These are phyloP conservation scores for Procambarus clarkii DNA, from an alignment of 1,140 invertebrate genomes.

Conservation along the genomic window DNA sequence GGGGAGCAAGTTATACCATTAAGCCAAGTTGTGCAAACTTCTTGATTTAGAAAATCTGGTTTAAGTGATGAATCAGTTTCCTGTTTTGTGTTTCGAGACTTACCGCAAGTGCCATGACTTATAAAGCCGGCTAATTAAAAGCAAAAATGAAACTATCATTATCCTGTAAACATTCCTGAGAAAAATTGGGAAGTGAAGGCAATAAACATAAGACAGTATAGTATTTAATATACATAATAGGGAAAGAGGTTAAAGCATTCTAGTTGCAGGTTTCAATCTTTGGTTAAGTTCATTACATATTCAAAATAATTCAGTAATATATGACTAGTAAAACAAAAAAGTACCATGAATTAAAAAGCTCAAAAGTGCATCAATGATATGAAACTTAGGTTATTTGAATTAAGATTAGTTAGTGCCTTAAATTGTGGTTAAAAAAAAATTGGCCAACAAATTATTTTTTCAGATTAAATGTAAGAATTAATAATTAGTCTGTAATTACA, in stretches of 20 bases:
- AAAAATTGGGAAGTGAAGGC: slow-evolving; percentile 11
- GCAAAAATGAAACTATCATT: slow-evolving; percentile 36
- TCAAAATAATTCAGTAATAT: not conserved
- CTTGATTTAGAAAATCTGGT: not conserved
- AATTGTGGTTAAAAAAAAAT: too few relatives aligned
- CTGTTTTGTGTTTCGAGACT: not conserved
- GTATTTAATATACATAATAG: not conserved
- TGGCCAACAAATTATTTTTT: too few relatives aligned
- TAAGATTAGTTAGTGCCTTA: too few relatives aligned
- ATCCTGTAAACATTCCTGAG: slow-evolving; percentile 12
- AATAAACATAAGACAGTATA: slow-evolving; percentile 55
- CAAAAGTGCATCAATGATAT: not conserved
- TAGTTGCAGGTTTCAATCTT: not conserved
- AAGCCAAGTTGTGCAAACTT: not conserved
- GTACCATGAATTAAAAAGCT: not conserved
- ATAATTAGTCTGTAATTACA: too few relatives aligned
- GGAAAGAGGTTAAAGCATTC: not conserved
- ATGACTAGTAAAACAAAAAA: not conserved
- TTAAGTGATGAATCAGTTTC: not conserved
- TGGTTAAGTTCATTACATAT: not conserved
- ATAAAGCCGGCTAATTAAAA: slow-evolving; percentile 59
- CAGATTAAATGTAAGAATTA: too few relatives aligned
- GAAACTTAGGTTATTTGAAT: too few relatives aligned
- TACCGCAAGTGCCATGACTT: slow-evolving; percentile 63
- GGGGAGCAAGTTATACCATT: not conserved